Conservation (phyloP, 2,113 vertebrate genomes). For the Centrocercus urophasianus region DNA sequence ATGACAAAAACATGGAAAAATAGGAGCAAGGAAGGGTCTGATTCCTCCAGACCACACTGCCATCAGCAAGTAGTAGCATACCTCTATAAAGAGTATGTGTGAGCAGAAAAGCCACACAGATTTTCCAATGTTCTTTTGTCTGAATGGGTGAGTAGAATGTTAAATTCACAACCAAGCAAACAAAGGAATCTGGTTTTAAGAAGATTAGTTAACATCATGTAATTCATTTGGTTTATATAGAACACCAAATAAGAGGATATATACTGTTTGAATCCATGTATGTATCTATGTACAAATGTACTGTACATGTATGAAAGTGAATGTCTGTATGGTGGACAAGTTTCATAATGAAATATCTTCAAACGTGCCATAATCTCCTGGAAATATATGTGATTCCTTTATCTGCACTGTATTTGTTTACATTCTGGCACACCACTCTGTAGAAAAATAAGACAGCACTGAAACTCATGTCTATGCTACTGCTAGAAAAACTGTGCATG, state of each 20-base stretch:
- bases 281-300: background rate
- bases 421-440: background rate
- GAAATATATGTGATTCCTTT: background rate
- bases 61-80: rapidly evolving
- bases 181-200: background rate
- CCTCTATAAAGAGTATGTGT: background rate
- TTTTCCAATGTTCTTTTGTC: background rate
- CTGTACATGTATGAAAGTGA: background rate
- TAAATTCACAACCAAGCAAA: background rate
- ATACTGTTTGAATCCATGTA: background rate
- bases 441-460: background rate
- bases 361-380: background rate
- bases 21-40: background rate
- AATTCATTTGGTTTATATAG: background rate
- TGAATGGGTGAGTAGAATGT: background rate
- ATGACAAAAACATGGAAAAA: background rate
- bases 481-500: background rate
- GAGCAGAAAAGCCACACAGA: background rate
- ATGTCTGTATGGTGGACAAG: background rate
- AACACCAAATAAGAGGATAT: background rate
- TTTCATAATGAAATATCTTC: background rate
- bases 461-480: background rate
- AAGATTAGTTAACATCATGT: background rate
- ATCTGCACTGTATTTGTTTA: background rate
- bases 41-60: background rate